These are phyloP conservation scores for Drosophila miranda DNA, from an alignment of 1,140 invertebrate species.

Conservation along the genomic window DNA sequence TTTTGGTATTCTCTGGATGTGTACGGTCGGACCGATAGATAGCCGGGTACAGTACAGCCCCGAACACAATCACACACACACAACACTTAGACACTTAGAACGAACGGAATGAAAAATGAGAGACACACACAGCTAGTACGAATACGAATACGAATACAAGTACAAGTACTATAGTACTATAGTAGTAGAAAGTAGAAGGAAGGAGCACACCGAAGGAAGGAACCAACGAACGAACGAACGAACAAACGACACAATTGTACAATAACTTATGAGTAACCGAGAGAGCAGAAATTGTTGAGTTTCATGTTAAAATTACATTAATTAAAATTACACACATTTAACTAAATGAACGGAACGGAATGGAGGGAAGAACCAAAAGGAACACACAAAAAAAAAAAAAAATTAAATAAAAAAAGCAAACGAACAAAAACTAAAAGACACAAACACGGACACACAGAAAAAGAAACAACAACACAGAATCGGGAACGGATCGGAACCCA, in stretches of 20 bases:
- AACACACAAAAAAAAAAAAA: conserved; percentile 22
- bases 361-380: conserved; percentile 21
- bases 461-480: conserved; percentile 70
- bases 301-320: conserved; percentile 81
- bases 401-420: conserved; percentile 34
- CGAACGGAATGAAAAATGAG: conserved; percentile 65
- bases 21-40: conserved; percentile 44
- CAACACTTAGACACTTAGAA: conserved; percentile 45
- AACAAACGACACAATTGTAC: conserved; percentile 52
- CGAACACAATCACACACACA: conserved; percentile 36
- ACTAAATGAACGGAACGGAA: conserved; percentile 6
- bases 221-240: conserved; percentile 44
- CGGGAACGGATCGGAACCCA: conserved; percentile 73
- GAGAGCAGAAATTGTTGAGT: conserved; percentile 81
- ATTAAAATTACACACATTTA: conserved; percentile 74
- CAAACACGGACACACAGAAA: conserved; percentile 73
- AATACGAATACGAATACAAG: too few species aligned
- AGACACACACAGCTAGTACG: conserved; percentile 55
- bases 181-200: conserved; percentile 35
- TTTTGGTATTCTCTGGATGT: conserved; percentile 49
- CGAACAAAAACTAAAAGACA: conserved; percentile 50
- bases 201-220: conserved; percentile 53
- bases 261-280: conserved; percentile 67
- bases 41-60: conserved; percentile 40
- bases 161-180: too few species aligned